phyloP scores from a whole-genome alignment of 2,888 invertebrate genomes.

The Ctenicera cuprea region DNA sequence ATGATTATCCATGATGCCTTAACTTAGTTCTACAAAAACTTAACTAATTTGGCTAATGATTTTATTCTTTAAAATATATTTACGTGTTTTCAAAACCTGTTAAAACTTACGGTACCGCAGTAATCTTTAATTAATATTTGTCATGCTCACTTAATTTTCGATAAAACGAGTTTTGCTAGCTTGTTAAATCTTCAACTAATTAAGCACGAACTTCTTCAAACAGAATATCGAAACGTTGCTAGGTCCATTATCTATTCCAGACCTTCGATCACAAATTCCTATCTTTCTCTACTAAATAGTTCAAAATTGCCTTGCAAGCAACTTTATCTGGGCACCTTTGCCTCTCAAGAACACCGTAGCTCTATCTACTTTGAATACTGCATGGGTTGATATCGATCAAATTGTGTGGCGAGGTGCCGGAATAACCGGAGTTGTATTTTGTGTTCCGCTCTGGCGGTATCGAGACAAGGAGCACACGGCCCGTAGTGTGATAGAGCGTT shows the following conservation, averaged over 20 bases:
- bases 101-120: too few relatives aligned
- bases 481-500: slow-evolving; percentile 32
- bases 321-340: slow-evolving; percentile 4
- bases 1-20: too few relatives aligned
- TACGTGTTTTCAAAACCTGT: too few relatives aligned
- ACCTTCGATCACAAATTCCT: not conserved
- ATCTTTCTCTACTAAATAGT: not conserved
- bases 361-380: slow-evolving; percentile 30
- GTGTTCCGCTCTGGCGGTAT: slow-evolving; percentile 41
- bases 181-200: too few relatives aligned
- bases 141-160: too few relatives aligned
- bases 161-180: too few relatives aligned
- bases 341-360: not conserved
- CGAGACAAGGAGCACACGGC: slow-evolving; percentile 37
- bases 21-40: too few relatives aligned
- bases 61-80: too few relatives aligned
- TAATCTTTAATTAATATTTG: too few relatives aligned
- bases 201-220: too few relatives aligned
- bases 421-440: slow-evolving; percentile 26
- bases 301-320: not conserved
- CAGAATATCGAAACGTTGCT: not conserved
- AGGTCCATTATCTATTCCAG: not conserved
- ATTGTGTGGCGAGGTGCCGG: slow-evolving; percentile 23
- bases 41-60: too few relatives aligned
- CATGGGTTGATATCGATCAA: slow-evolving; percentile 41